These are phyloP conservation scores for Drosophila prolongata DNA, from an alignment of 2,888 invertebrate species.

Conservation along the genomic window DNA sequence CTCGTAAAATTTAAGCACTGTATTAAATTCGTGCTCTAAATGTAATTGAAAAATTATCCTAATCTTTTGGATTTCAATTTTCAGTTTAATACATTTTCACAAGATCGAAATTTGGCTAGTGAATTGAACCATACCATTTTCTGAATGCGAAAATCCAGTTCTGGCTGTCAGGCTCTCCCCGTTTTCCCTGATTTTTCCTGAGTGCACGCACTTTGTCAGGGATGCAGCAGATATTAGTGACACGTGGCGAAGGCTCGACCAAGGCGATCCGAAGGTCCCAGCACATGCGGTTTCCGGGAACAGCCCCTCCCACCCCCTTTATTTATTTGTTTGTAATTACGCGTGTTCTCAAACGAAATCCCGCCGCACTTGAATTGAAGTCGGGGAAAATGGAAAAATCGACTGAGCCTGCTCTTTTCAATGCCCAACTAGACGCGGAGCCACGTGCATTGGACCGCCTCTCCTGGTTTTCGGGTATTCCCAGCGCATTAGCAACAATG, in stretches of 20 bases:
- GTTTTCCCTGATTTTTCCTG: background rate
- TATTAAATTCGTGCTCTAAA: too few species aligned
- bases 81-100: background rate
- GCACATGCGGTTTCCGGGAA: slow-evolving; percentile 61
- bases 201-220: slow-evolving; percentile 33
- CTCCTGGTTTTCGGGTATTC: slow-evolving; percentile 42
- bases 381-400: slow-evolving; percentile 32
- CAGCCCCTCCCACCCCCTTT: slow-evolving; percentile 49
- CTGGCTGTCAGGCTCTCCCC: background rate
- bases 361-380: slow-evolving; percentile 64
- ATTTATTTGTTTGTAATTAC: slow-evolving; percentile 83
- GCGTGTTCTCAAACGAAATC: slow-evolving; percentile 77
- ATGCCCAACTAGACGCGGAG: slow-evolving; percentile 22
- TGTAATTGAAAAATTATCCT: too few species aligned
- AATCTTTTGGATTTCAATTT: too few species aligned
- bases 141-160: background rate
- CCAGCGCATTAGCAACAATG: slow-evolving; percentile 67
- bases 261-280: slow-evolving; percentile 19
- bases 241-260: slow-evolving; percentile 61
- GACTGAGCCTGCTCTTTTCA: slow-evolving; percentile 65
- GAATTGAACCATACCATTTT: too few species aligned
- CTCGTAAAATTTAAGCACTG: too few species aligned
- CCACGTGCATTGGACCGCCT: slow-evolving; percentile 36
- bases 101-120: background rate
- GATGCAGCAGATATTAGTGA: slow-evolving; percentile 63